A percentile compares a stretch with the other conserved stretches of the same genome.
Evolutionary conservation across 2,797 vertebrate species (phyloP).

Genomic region (Australoheros facetus): DNA sequence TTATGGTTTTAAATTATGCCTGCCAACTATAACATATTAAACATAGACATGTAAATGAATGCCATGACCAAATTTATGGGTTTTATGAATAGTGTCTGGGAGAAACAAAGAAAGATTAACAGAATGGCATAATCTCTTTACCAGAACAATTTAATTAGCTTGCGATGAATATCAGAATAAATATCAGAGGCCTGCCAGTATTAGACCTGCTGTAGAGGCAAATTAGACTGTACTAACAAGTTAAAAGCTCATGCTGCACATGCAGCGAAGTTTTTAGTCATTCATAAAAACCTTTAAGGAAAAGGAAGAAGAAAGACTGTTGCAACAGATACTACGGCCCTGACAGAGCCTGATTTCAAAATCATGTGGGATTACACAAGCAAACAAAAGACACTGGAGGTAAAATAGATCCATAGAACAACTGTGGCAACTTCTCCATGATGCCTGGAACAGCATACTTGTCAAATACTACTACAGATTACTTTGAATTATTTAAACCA

Average conservation of each 20-base stretch:
- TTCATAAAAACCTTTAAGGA: neutral
- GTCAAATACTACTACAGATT: neutral
- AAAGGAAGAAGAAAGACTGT: neutral
- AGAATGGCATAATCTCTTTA: neutral
- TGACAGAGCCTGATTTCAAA: neutral
- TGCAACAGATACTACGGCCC: neutral
- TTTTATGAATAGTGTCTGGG: neutral
- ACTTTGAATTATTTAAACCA: neutral
- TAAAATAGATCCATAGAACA: neutral
- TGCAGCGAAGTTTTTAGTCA: neutral
- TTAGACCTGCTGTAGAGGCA: neutral
- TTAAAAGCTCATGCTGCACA: neutral
- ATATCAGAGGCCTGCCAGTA: neutral
- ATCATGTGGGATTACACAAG: neutral
- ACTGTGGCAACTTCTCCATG: neutral
- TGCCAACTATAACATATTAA: neutral
- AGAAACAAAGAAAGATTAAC: neutral
- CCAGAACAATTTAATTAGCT: neutral
- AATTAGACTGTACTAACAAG: neutral
- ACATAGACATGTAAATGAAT: neutral
- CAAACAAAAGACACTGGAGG: neutral
- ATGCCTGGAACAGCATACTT: neutral
- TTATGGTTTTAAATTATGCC: slow-evolving; percentile 7
- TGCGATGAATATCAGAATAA: neutral
- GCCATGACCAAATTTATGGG: neutral